Conservation (phyloP, 1,140 invertebrate species). For the Melipona quadrifasciata region DNA sequence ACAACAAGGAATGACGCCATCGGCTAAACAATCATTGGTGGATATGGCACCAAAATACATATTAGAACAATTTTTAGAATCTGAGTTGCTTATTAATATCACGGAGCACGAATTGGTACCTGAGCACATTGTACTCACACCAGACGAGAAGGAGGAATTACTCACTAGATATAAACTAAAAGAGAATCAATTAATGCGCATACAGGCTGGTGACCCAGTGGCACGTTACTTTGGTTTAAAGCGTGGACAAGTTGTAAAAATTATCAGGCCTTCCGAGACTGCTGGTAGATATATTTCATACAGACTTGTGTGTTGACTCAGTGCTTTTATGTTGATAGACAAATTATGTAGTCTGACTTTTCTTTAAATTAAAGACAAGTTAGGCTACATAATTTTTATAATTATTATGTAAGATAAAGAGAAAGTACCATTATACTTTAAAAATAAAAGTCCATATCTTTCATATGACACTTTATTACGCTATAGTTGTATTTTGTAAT, state of each 20-base stretch:
- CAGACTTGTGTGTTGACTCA: conserved; percentile 92
- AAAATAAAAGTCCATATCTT: conserved; percentile 17
- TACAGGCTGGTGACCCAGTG: conserved; percentile 99
- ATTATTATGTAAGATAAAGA: conserved; percentile 13
- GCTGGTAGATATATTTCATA: conserved; percentile 99
- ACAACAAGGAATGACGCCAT: conserved; percentile 98
- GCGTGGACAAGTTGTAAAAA: conserved; percentile 98
- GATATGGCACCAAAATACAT: conserved; percentile 99
- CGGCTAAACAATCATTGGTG: conserved; percentile 97
- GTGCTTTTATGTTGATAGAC: neutral
- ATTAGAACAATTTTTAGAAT: conserved; percentile 98
- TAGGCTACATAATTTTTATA: conserved; percentile 11
- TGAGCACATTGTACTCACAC: conserved; percentile 98
- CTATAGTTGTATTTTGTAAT: conserved; percentile 41
- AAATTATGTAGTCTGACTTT: too few species aligned
- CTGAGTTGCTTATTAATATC: conserved; percentile 99
- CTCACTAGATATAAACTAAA: conserved; percentile 98
- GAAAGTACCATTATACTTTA: conserved; percentile 22
- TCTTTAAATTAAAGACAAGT: neutral
- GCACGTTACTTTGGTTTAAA: conserved; percentile 98
- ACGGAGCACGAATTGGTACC: conserved; percentile 99
- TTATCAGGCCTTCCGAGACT: conserved; percentile 98
- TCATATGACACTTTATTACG: conserved; percentile 56
- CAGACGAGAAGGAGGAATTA: conserved; percentile 98
- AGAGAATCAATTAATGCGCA: conserved; percentile 99